Evolutionary conservation across 2,113 vertebrate genomes (phyloP).

Genomic region (Verasper variegatus): DNA sequence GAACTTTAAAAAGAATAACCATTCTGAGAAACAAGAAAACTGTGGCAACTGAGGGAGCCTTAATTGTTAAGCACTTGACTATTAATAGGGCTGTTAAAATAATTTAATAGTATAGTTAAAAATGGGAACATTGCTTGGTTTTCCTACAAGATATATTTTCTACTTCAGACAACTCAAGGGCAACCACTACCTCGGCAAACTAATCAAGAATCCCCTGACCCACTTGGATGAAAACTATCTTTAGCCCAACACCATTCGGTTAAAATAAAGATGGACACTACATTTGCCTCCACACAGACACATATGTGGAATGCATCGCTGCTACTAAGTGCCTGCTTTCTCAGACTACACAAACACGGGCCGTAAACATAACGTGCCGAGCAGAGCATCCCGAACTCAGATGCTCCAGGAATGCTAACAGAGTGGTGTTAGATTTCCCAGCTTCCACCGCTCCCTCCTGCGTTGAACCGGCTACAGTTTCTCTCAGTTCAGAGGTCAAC

Average conservation of each 20-base stretch:
- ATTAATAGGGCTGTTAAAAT: background rate
- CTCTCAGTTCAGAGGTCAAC: conserved; percentile 66
- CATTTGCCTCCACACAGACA: background rate
- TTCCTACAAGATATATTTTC: conserved; percentile 10
- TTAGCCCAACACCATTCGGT: conserved; percentile 20
- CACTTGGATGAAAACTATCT: conserved; percentile 52
- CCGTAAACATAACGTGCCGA: conserved; percentile 58
- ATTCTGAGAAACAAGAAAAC: background rate
- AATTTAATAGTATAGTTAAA: background rate
- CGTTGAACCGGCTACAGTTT: conserved; percentile 39
- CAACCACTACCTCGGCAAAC: conserved; percentile 7
- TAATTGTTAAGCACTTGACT: background rate
- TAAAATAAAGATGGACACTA: conserved; percentile 31
- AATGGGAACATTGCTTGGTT: background rate
- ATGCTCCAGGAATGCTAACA: conserved; percentile 73
- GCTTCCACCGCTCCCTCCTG: conserved; percentile 46
- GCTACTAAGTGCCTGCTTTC: conserved; percentile 42
- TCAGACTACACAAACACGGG: conserved; percentile 61
- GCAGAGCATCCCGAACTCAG: conserved; percentile 56
- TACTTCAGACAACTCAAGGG: conserved; percentile 19
- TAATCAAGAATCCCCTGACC: conserved; percentile 35
- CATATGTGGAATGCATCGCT: conserved; percentile 67
- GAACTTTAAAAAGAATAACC: background rate
- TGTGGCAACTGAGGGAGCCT: background rate
- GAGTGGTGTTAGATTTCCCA: conserved; percentile 74